Evolutionary conservation across 2,888 invertebrate genomes (phyloP).

Genomic region (Allygus modestus): DNA sequence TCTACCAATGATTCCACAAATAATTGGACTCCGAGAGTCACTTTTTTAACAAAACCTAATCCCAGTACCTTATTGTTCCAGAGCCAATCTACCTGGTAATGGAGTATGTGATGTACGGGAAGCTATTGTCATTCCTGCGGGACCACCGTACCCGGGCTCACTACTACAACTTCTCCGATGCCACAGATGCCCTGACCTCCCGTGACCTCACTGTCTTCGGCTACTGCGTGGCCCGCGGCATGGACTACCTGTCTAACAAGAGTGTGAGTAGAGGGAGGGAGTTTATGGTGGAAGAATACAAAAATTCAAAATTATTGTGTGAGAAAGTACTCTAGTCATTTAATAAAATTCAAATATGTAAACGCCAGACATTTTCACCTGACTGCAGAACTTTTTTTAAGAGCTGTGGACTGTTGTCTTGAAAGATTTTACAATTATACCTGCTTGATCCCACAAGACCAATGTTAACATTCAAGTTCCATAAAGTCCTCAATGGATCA

Average conservation of each 20-base stretch:
- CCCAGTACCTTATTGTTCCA: conserved; percentile 74
- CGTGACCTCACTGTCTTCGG: conserved; percentile 88
- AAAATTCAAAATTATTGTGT: neutral
- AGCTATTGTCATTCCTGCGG: conserved; percentile 85
- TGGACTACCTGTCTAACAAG: conserved; percentile 89
- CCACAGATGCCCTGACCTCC: conserved; percentile 81
- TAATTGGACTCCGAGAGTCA: no score
- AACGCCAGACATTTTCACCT: no score
- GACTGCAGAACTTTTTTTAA: no score
- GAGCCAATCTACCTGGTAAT: conserved; percentile 90
- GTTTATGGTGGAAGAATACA: neutral
- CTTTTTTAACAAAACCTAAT: no score
- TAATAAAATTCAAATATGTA: no score
- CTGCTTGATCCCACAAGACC: no score
- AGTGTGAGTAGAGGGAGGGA: conserved; percentile 78
- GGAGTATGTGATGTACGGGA: conserved; percentile 92
- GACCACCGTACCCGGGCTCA: conserved; percentile 79
- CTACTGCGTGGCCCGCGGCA: conserved; percentile 89
- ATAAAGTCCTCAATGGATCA: no score
- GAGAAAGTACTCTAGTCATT: no score
- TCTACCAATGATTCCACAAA: no score
- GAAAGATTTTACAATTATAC: no score
- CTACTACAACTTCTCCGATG: conserved; percentile 81
- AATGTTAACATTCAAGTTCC: no score
- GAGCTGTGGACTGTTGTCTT: no score